Evolutionary conservation across 2,888 invertebrate genomes (phyloP).

Genomic region (Ormyrus pomaceus): DNA sequence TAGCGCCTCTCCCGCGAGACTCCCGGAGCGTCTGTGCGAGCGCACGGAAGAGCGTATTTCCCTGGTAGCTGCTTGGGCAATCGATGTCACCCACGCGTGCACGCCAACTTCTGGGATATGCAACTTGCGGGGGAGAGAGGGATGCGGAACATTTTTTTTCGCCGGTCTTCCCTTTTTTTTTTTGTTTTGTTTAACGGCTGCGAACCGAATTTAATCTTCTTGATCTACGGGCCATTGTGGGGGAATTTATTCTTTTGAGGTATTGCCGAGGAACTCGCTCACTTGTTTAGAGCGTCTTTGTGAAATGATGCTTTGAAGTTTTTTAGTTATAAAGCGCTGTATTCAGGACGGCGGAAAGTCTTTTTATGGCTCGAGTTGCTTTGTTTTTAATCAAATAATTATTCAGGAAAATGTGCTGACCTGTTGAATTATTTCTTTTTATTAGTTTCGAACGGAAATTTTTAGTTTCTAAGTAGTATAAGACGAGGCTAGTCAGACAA

Average conservation of each 20-base stretch:
- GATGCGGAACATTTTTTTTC: no score
- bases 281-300: background rate
- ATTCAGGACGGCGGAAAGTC: background rate
- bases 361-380: background rate
- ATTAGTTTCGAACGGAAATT: no score
- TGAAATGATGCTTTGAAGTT: conserved; percentile 15
- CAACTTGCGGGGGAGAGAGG: no score
- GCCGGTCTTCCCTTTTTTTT: no score
- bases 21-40: no score
- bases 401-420: no score
- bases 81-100: conserved; percentile 15
- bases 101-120: background rate
- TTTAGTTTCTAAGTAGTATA: no score
- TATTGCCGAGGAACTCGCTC: background rate
- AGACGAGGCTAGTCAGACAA: no score
- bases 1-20: no score
- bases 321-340: background rate
- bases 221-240: background rate
- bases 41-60: background rate
- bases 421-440: no score
- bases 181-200: no score
- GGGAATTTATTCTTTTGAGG: conserved; percentile 9
- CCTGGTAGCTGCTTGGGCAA: conserved; percentile 11
- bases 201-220: conserved; percentile 11
- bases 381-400: no score